Conservation (phyloP, 2,888 invertebrate species). For the Morpho achilles region DNA sequence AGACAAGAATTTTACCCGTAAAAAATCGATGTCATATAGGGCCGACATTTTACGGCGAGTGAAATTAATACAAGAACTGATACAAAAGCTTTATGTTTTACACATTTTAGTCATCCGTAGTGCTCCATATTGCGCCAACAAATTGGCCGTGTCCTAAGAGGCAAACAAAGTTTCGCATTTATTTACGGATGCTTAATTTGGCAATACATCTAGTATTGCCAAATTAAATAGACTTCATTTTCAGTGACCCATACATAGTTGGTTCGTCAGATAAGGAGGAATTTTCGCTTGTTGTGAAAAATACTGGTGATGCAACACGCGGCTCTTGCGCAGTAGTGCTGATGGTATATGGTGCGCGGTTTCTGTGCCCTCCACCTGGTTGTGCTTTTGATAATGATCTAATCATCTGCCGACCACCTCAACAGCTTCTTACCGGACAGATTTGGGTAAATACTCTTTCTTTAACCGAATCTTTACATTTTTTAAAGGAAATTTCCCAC, state of each 20-base stretch:
- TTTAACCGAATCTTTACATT: no score
- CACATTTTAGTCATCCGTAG: no score
- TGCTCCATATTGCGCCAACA: no score
- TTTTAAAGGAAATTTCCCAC: no score
- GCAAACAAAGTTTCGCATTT: no score
- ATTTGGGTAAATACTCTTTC: slow-evolving; percentile 21
- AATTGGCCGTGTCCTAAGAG: no score
- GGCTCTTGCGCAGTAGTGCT: slow-evolving; percentile 37
- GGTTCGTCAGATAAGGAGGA: slow-evolving; percentile 36
- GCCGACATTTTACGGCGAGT: no score
- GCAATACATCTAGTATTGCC: no score
- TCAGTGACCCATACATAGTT: slow-evolving; percentile 33
- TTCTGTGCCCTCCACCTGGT: slow-evolving; percentile 23
- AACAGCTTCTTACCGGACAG: slow-evolving; percentile 4
- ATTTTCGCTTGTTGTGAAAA: slow-evolving; percentile 32
- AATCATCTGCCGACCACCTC: slow-evolving; percentile 20
- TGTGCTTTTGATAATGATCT: slow-evolving; percentile 20
- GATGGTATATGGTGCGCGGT: slow-evolving; percentile 26
- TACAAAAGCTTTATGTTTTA: neutral
- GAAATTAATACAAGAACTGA: no score
- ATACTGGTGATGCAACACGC: slow-evolving; percentile 47
- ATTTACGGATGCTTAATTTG: no score
- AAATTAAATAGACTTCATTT: neutral
- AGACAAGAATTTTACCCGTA: no score
- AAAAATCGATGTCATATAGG: no score